Evolutionary conservation across 2,113 vertebrate genomes (phyloP), one percentile per base, ranked within the genome.

Genomic region (Tringa solitaria): DNA sequence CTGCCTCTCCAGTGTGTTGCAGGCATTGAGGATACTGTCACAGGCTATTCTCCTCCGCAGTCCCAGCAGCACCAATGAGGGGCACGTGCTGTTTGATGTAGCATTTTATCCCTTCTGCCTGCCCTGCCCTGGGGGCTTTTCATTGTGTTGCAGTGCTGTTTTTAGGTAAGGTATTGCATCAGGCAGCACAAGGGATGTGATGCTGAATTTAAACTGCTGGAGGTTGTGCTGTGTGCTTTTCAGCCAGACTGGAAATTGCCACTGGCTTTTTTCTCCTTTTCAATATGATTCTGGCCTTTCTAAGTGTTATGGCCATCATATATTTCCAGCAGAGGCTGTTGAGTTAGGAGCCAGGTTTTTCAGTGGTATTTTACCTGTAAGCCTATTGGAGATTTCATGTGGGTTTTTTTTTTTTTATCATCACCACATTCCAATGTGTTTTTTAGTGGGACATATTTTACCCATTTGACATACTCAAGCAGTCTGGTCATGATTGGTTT

Each of bases 151-250:
- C 85, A 12, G 39, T 8, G 22, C 68, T 61, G 37, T 10, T 83
- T 90, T 65, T 82, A 63, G 1, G 1, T 68, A 19, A 87, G 53
- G 30, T 41, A 15, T 88, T 93, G 53, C 82, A 90, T 76, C 75
- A 83, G 48, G 63, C 74, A 69, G 78, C 39, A 53, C 43, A 13
- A 59, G 59, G 48, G 33, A 48, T 51, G 19, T 80, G 78, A 53
- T 87, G 53, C 68, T 80, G 92, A 90, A 90, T 83, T 83, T 93
- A 51, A 95, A 57, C 48, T 80, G 45, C 85, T 92, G 50, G 54
- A 84, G 53, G 41, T 53, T 48, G 56, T 18, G 24, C 14, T 83
- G 35, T 73, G 45, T 77, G 43, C 41, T 81, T 83, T 54, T 74
- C 68, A 43, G 75, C 63, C 41, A 86, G 64, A 27, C 28, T 69